Evolutionary conservation across 2,113 vertebrate species (phyloP).

Genomic region (Genyomyrus donnyi): DNA sequence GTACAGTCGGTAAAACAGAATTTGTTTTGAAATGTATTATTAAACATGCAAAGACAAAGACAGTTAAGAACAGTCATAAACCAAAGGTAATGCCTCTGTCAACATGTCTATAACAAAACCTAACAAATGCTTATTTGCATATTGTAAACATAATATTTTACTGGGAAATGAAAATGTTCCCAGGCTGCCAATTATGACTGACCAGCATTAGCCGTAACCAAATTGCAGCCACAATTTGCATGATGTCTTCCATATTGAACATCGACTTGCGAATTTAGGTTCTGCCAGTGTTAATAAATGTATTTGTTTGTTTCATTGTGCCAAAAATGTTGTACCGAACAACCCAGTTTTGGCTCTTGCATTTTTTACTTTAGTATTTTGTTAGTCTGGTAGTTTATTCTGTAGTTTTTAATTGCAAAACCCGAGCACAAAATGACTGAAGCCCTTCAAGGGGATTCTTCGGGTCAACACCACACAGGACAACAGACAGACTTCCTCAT

Average conservation of each 20-base stretch:
- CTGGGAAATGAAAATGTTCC: neutral
- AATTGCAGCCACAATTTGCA: neutral
- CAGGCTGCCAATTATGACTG: neutral
- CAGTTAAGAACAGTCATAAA: neutral
- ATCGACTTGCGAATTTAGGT: neutral
- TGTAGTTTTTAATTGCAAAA: neutral
- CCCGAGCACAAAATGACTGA: neutral
- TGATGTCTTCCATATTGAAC: neutral
- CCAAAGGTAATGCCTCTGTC: neutral
- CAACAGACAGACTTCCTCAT: neutral
- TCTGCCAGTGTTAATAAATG: neutral
- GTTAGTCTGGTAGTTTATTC: neutral
- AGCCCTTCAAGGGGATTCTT: neutral
- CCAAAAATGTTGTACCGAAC: neutral
- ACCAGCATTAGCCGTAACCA: neutral
- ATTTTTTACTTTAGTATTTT: neutral
- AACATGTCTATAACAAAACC: neutral
- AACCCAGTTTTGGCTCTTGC: neutral
- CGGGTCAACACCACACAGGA: neutral
- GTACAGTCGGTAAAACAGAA: neutral
- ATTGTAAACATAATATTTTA: neutral
- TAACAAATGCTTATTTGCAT: neutral
- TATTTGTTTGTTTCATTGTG: neutral
- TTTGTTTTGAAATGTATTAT: neutral
- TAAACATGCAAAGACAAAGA: neutral